Evolutionary conservation across 2,888 invertebrate species (phyloP), one percentile per base, ranked within the genome.

Genomic region (Lutraria lutraria): DNA sequence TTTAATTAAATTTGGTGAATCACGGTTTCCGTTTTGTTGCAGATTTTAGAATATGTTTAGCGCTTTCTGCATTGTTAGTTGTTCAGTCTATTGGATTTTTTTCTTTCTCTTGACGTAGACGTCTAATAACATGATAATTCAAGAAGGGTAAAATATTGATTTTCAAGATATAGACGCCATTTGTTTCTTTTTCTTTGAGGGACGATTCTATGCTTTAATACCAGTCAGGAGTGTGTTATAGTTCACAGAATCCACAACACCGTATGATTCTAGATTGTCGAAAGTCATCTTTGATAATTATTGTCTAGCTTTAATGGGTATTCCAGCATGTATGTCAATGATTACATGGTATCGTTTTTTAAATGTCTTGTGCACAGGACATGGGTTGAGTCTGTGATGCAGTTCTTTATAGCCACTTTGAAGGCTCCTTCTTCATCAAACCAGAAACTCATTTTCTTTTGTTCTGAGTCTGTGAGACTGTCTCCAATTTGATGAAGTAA

Each of bases 321-420:
- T 15, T 6, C 88, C 88, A 29, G 76, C 82, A 21, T 25, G 31
- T 88, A 4, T 76, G 72, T 82, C 68, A 85, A 25, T 8, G 85
- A 79, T 82, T 52, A 81, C 52, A 86, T 88, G 13, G 84, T 54
- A 82, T 89, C 89, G 79, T 89, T 84, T 60, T 89, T 86, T 21
- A 92, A 68, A 87, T 92, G 89, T 0, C 90, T 10, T 0, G 90
- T 89, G 68, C 88, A 92, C 15, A 92, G 53, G n/a, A 87, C 86
- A 56, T 87, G 88, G 34, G 84, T 81, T 29, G 81, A 81, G 0
- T 54, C 56, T 0, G 86, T 80, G 29, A 91, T 83, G 85, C 76
- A 82, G 1, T 82, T 0, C 34, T 80, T 81, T 34, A 89, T 88
- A 0, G 89, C 88, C 19, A 63, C 79, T 21, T 89, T 76, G 21